Evolutionary conservation across 2,888 invertebrate species (phyloP).

Genomic region (Dexiosoma caninum): DNA sequence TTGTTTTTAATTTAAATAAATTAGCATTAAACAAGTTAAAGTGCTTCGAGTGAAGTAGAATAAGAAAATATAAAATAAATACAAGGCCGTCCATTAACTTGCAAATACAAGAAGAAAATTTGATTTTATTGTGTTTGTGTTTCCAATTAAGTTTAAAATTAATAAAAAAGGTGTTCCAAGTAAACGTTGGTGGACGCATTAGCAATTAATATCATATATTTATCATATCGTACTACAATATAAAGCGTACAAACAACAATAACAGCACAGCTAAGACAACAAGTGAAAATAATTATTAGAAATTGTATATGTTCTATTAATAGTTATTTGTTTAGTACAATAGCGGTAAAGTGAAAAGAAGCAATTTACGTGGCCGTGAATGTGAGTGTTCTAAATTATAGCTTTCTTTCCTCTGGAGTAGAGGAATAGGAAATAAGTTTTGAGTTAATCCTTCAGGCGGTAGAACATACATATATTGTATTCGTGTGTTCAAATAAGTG

Average conservation of each 20-base stretch:
- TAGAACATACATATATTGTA: not conserved
- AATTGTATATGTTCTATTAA: not conserved
- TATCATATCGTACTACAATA: not conserved
- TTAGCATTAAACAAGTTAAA: constrained; percentile 18
- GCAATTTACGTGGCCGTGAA: constrained; percentile 28
- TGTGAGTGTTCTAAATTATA: constrained; percentile 14
- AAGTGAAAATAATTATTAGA: not conserved
- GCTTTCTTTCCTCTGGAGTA: not conserved
- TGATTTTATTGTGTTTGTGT: not conserved
- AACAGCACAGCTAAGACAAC: constrained; percentile 35
- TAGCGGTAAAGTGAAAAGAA: not conserved
- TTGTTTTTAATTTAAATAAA: constrained; percentile 31
- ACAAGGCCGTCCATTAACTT: constrained; percentile 45
- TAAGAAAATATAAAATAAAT: constrained; percentile 17
- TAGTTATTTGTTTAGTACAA: not conserved
- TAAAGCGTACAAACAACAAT: constrained; percentile 23
- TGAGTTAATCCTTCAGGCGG: constrained; percentile 7
- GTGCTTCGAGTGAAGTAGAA: constrained; percentile 9
- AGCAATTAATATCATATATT: not conserved
- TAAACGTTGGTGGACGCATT: constrained; percentile 3
- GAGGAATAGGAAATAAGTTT: not conserved
- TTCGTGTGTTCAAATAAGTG: not conserved
- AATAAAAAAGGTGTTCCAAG: not conserved
- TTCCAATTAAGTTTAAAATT: not conserved
- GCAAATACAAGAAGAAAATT: not conserved